Base-by-base conservation (phyloP, 2,888 invertebrate species). In the Muschampia staudingeri region DNA sequence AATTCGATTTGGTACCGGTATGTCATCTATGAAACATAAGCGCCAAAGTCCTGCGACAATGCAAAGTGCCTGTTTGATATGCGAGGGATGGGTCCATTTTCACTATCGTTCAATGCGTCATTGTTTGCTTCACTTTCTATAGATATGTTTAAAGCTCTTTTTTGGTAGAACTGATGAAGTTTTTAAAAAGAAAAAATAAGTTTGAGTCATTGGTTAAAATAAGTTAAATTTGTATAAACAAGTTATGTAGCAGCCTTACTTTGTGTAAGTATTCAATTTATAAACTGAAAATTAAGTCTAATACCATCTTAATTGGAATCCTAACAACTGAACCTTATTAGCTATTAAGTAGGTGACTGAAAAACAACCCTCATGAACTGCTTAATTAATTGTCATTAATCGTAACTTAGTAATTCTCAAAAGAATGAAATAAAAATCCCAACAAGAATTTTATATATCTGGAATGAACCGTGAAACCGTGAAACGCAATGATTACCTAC, bases 91-190 rank as follows among this genome's bases (percentile, higher is more conserved):
- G 85, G 61, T 81, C 84, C 87, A 92, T 94, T 96, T 96, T 96
- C 96, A 96, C 96, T 96, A 95, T 96, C 96, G 92, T 95, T 95
- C 93, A 94, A 93, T 93, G 94, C 92, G 88, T 91, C 91, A 94
- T 94, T 95, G 94, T 94, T 89, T 89, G 83, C 88, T 82, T 91
- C 92, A 94, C 96, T 96, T 96, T 96, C 96, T 96, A 94, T 16
- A 12, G 30, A 65, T 94, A 93, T 71, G 12, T 44, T 40, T 1
- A 87, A 93, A 93, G 92, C 93, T 91, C 92, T 91, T 70, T 56
- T 70, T 78, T 71, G 61, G 52, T 48, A 37, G 14, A 9, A 16
- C 52, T 14, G 12, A 65, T 69, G 25, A n/a, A 69, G 2, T 12
- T 77, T 69, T 5, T 65, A 2, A 14, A n/a, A 52, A 42, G 1